A percentile compares a stretch with the other conserved stretches of the same genome.
Conservation (phyloP, 2,888 invertebrate species). For the Prenolepis imparis region DNA sequence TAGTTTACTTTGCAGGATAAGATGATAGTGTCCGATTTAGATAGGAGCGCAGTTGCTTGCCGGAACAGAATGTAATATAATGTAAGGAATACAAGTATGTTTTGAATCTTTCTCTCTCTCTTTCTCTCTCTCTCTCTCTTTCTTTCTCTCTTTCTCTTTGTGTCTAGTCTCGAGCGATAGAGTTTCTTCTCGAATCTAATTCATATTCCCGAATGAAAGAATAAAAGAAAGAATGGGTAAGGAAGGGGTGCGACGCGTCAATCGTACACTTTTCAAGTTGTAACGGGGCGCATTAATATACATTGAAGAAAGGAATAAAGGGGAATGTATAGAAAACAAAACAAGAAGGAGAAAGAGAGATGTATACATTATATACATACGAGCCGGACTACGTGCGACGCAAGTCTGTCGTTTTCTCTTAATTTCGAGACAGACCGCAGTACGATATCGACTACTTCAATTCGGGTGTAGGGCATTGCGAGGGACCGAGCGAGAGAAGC, state of each 20-base stretch:
- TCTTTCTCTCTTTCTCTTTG: no score
- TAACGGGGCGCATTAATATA: slow-evolving; percentile 17
- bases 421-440: slow-evolving; percentile 83
- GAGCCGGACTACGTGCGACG: slow-evolving; percentile 38
- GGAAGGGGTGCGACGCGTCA: no score
- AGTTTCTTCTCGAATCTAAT: background rate
- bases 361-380: background rate
- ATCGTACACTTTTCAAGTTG: no score
- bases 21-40: background rate
- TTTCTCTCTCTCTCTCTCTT: no score
- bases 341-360: slow-evolving; percentile 39
- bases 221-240: no score
- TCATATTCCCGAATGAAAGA: no score
- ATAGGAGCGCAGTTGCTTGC: no score
- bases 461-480: slow-evolving; percentile 75
- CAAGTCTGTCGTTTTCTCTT: slow-evolving; percentile 78
- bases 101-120: no score
- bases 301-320: slow-evolving; percentile 21
- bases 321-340: slow-evolving; percentile 55
- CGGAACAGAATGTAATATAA: no score
- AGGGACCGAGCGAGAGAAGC: slow-evolving; percentile 27
- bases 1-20: background rate
- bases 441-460: slow-evolving; percentile 84
- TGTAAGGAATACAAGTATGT: background rate
- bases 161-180: no score